Conservation (phyloP, 2,113 vertebrate genomes). For the Kryptolebias marmoratus region DNA sequence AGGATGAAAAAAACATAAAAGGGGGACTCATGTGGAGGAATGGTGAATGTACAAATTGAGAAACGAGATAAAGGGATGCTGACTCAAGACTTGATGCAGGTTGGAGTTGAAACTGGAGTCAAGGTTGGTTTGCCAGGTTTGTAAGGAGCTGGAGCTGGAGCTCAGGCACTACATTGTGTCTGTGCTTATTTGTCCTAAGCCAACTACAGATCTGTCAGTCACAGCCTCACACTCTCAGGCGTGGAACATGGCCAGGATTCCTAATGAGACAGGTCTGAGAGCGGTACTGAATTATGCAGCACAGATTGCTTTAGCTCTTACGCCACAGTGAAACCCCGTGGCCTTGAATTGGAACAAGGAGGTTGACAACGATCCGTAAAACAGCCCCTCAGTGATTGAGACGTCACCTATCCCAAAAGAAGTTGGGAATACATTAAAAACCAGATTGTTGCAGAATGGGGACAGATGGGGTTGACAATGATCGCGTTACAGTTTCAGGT, state of each 20-base stretch:
- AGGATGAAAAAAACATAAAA: neutral
- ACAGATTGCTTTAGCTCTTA: slow-evolving; percentile 55
- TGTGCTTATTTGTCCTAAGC: slow-evolving; percentile 54
- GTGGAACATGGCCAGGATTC: slow-evolving; percentile 64
- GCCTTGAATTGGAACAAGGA: slow-evolving; percentile 63
- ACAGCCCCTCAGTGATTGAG: slow-evolving; percentile 53
- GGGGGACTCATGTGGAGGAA: neutral
- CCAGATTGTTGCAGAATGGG: slow-evolving; percentile 7
- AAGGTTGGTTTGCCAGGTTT: slow-evolving; percentile 10
- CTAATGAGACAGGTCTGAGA: slow-evolving; percentile 77
- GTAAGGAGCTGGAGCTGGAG: slow-evolving; percentile 12
- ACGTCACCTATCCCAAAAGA: slow-evolving; percentile 44
- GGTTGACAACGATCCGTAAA: slow-evolving; percentile 56
- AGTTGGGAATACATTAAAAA: slow-evolving; percentile 54
- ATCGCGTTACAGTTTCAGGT: slow-evolving; percentile 22
- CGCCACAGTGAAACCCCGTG: slow-evolving; percentile 40
- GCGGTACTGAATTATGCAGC: slow-evolving; percentile 76
- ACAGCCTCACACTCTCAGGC: slow-evolving; percentile 46
- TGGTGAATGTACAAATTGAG: neutral
- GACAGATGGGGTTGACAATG: slow-evolving; percentile 6
- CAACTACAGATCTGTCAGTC: slow-evolving; percentile 68
- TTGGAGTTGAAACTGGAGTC: slow-evolving; percentile 15
- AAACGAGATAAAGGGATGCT: neutral
- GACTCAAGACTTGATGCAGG: neutral
- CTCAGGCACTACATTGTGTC: slow-evolving; percentile 23